Evolutionary conservation across 1,140 invertebrate species (phyloP), one percentile per base, ranked within the genome.

Genomic region (Drosophila neocordata): DNA sequence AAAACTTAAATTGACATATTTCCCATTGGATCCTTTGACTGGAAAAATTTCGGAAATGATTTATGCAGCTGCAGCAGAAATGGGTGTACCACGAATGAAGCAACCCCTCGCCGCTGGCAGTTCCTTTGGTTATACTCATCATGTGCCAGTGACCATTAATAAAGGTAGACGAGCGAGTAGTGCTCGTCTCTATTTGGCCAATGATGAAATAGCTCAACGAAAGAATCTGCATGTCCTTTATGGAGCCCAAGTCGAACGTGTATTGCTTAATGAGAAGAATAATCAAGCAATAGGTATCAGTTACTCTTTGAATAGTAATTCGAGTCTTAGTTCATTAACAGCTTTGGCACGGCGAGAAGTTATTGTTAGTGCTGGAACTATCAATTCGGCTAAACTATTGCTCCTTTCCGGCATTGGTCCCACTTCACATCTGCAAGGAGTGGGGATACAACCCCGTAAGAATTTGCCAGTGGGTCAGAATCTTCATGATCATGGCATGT

Each of bases 171-270:
- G 95, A 9, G 92, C 93, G 65, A 95, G 93, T 73, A 93, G 92
- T 1, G 93, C 94, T 0, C 93, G 92, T 66, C 93, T 93, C 1
- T 96, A 83, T 53, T 37, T 91, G 44, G 72, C 96, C 1, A 71
- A 95, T 0, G 93, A 96, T 1, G 92, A 94, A 24, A 79, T 95
- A 4, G 92, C 96, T 5, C 90, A 92, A n/a, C 51, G 79, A 0
- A 1, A 12, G 8, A 96, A 97, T 79, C 93, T 97, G 5, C 94
- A 96, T 73, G 91, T 96, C 0, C 94, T 96, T 0, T 85, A 96
- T 0, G 95, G 94, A 91, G 94, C 94, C 1, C 12, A 13, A 0
- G 83, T 34, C 0, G 15, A 77, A 18, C 80, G 56, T 0, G 60
- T 96, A 95, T 80, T 93, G 95, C 22, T 95, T 95, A 9, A 93